Evolutionary conservation across 2,888 invertebrate genomes (phyloP), one percentile per base, ranked within the genome.

Genomic region (Halocaridina rubra): DNA sequence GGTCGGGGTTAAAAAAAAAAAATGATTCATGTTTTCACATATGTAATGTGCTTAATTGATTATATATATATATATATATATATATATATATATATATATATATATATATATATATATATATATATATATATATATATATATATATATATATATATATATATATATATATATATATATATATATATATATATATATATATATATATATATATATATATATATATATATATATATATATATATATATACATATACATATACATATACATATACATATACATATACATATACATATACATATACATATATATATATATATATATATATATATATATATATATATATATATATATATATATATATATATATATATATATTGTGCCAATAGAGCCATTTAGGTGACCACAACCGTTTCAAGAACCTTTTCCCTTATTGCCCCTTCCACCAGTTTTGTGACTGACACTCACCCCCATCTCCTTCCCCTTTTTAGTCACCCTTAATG

Each of bases 191-290:
- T 53, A 74, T 24, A 75, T 53, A 74, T 53, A 76, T 53, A 19
- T 80, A 57, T 80, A 57, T 80, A 32, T 74, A 53, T 74, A 29
- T 74, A 57, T 74, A 57, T 74, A 30, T 74, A 57, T 75, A 24
- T 80, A 57, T 72, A 53, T 74, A 57, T 80, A 57, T 80, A 57
- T 74, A 30, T 74, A 57, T 80, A 29, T 80, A n/a, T 74, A 19
- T 80, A 46, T 80, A 30, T 74, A 30, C 46, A 57, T 80, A 76
- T 76, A 74, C 57, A 74, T 76, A 57, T 76, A 74, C 33, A 59
- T 74, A 80, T 67, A 69, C 33, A 32, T 71, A 67, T 78, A 61
- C 32, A 61, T 64, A 67, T 78, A 78, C 33, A 72, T 72, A 72
- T 72, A 72, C 24, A 72, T 33, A 72, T 72, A 72, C 33, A 72